Percentiles rank a stretch among this genome's conserved stretches.
These are phyloP conservation scores for Gavia stellata DNA, from an alignment of 2,113 vertebrate genomes.

Conservation along the genomic window DNA sequence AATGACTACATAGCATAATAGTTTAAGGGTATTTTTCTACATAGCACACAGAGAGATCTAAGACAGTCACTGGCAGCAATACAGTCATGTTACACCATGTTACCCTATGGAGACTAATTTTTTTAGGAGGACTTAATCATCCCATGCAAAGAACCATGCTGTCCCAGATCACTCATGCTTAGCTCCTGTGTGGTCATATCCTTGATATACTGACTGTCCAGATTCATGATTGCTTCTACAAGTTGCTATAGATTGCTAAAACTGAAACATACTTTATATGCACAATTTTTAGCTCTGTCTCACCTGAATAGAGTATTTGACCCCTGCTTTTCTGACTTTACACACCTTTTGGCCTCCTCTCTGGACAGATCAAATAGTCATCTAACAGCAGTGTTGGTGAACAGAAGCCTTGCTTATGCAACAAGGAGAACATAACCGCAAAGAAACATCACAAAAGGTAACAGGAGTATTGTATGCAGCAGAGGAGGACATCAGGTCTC, in stretches of 20 bases:
- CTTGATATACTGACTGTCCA: background rate
- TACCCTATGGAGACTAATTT: background rate
- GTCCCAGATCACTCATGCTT: background rate
- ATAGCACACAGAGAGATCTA: background rate
- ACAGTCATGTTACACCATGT: accelerated
- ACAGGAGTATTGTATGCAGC: background rate
- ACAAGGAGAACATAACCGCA: background rate
- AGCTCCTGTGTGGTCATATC: background rate
- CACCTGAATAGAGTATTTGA: background rate
- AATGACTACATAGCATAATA: background rate
- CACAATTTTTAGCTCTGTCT: background rate
- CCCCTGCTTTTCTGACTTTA: background rate
- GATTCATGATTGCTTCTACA: background rate
- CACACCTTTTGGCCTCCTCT: background rate
- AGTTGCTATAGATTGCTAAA: background rate
- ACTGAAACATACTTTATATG: background rate
- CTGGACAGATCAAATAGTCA: background rate
- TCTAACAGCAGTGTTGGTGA: accelerated
- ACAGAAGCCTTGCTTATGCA: background rate
- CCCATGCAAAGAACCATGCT: background rate
- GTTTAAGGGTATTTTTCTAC: background rate
- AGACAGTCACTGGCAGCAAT: background rate
- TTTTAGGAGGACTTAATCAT: background rate
- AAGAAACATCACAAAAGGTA: background rate
- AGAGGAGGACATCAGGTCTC: background rate